phyloP scores from a whole-genome alignment of 2,113 vertebrate genomes.

The Calyptomena viridis region DNA sequence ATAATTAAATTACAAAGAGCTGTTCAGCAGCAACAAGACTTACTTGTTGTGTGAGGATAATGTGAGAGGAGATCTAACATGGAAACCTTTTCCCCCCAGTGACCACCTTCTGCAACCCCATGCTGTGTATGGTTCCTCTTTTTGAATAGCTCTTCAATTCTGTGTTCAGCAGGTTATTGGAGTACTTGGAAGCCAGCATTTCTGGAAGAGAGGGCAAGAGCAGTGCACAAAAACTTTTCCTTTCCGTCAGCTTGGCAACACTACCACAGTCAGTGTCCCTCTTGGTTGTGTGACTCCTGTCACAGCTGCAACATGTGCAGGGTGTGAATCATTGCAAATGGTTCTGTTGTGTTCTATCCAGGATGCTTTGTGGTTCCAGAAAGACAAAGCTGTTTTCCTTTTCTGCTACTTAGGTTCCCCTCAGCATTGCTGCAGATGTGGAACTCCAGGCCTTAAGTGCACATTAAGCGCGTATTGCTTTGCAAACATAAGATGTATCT shows the following conservation, averaged over 20 bases:
- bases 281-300: neutral
- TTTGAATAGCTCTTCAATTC: neutral
- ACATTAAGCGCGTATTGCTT: neutral
- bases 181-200: accelerated
- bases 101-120: neutral
- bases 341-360: neutral
- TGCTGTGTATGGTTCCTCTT: neutral
- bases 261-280: accelerated
- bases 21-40: neutral
- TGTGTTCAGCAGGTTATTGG: neutral
- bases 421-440: neutral
- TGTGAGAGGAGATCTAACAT: neutral
- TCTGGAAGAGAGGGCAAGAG: neutral
- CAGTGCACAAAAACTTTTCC: neutral
- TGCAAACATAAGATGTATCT: neutral
- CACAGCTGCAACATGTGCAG: accelerated
- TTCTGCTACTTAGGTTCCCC: neutral
- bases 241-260: neutral
- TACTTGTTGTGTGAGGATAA: neutral
- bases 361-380: neutral
- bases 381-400: neutral
- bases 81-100: neutral
- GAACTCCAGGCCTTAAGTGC: neutral
- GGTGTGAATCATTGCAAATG: neutral
- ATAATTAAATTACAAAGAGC: neutral